A percentile compares a stretch with the other conserved stretches of the same genome.
phyloP scores from a whole-genome alignment of 1,140 invertebrate genomes.

The Sminthurinus signatus region DNA sequence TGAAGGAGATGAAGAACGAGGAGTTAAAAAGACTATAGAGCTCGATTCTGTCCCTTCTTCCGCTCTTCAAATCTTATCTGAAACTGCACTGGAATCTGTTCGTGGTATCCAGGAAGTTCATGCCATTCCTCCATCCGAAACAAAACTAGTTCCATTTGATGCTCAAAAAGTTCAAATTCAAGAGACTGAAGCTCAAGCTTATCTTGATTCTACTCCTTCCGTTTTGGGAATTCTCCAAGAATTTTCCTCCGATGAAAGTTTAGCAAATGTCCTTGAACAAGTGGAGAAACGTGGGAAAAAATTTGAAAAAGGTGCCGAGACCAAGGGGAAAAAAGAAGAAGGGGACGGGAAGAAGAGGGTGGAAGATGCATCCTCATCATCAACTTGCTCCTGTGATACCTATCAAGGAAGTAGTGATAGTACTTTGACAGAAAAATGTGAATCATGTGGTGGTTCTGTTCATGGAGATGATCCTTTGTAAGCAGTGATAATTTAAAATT shows the following conservation, averaged over 20 bases:
- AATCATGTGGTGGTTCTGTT: background rate
- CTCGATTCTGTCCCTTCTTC: background rate
- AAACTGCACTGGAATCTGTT: background rate
- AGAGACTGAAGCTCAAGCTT: too few species aligned
- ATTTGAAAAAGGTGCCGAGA: background rate
- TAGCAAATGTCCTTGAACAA: conserved; percentile 1
- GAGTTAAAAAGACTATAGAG: too few species aligned
- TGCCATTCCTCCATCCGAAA: background rate
- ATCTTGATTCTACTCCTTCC: background rate
- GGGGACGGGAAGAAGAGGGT: too few species aligned
- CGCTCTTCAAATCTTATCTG: background rate
- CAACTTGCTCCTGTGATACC: conserved; percentile 1
- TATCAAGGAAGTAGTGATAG: background rate
- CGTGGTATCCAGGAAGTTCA: background rate
- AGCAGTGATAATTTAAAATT: background rate
- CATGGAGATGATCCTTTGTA: conserved; percentile 4
- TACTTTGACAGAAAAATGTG: too few species aligned
- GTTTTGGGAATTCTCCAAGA: background rate
- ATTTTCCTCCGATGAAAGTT: conserved; percentile 9
- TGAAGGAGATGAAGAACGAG: too few species aligned
- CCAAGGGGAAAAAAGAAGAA: too few species aligned
- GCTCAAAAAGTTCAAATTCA: background rate
- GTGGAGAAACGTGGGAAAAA: background rate
- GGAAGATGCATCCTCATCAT: conserved; percentile 1
- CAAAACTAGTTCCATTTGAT: background rate